Evolutionary conservation across 1,140 invertebrate species (phyloP).

Genomic region (Danaus melanippus): DNA sequence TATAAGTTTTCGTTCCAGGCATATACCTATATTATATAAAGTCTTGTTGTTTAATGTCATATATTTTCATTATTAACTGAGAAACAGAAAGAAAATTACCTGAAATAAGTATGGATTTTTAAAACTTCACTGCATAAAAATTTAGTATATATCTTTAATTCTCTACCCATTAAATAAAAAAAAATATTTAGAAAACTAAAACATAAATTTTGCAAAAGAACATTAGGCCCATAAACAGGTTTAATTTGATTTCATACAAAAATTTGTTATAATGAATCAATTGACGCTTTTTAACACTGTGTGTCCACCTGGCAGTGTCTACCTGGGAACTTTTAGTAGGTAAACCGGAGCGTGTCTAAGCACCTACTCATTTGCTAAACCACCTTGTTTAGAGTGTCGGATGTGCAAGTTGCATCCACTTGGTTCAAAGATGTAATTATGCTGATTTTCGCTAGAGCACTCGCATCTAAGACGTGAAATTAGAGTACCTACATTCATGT

Average conservation of each 20-base stretch:
- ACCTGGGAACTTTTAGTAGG: constrained; percentile 13
- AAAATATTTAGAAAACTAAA: constrained; percentile 1
- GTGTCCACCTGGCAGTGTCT: constrained; percentile 9
- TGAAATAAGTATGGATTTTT: neutral
- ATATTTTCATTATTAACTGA: no score
- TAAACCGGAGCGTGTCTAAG: constrained; percentile 22
- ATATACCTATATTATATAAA: no score
- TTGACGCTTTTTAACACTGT: constrained; percentile 6
- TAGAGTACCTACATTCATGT: constrained; percentile 15
- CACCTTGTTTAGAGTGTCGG: constrained; percentile 20
- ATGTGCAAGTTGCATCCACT: constrained; percentile 23
- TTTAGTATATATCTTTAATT: no score
- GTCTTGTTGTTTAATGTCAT: no score
- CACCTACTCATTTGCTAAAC: constrained; percentile 28
- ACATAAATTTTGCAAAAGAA: neutral
- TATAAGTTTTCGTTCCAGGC: no score
- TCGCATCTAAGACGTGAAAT: constrained; percentile 21
- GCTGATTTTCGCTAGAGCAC: constrained; percentile 24
- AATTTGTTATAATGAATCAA: constrained; percentile 3
- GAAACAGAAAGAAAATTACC: no score
- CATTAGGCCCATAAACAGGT: neutral
- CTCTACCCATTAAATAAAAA: neutral
- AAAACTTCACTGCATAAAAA: neutral
- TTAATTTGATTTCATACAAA: neutral
- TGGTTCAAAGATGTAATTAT: constrained; percentile 31